Evolutionary conservation across 1,140 invertebrate genomes (phyloP).

Genomic region (Cotesia chilonis): DNA sequence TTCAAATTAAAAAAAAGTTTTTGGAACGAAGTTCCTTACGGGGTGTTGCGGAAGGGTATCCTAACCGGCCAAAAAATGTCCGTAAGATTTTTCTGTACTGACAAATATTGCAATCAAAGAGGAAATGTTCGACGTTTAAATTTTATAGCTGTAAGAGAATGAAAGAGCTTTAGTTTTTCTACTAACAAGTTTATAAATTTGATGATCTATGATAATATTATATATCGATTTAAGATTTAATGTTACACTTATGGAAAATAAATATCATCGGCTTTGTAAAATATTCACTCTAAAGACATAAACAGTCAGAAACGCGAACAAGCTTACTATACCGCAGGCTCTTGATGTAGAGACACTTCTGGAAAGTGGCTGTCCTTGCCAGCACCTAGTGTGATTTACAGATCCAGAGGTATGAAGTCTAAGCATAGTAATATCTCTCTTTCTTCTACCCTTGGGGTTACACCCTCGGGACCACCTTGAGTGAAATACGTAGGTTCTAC

Average conservation of each 20-base stretch:
- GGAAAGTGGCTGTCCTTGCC: slow-evolving; percentile 48
- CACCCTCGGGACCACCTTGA: slow-evolving; percentile 11
- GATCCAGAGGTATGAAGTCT: slow-evolving; percentile 30
- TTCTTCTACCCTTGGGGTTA: slow-evolving; percentile 1
- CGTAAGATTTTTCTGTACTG: too few relatives aligned
- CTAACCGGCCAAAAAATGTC: too few relatives aligned
- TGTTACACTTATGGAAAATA: background rate
- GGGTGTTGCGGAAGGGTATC: too few relatives aligned
- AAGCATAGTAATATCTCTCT: background rate
- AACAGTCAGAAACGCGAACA: slow-evolving; percentile 27
- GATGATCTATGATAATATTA: too few relatives aligned
- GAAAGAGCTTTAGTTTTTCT: too few relatives aligned
- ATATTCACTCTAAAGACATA: background rate
- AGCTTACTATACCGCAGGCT: slow-evolving; percentile 32
- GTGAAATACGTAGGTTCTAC: slow-evolving; percentile 21
- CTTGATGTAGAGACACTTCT: slow-evolving; percentile 48
- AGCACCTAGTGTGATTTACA: slow-evolving; percentile 47
- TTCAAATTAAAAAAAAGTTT: too few relatives aligned
- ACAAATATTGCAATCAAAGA: too few relatives aligned
- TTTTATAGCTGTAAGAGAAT: too few relatives aligned
- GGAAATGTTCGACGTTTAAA: too few relatives aligned
- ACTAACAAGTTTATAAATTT: too few relatives aligned
- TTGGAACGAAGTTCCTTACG: too few relatives aligned
- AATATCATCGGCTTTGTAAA: slow-evolving; percentile 5
- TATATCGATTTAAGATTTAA: background rate